Evolutionary conservation across 2,797 vertebrate species (phyloP).

Genomic region (Anguilla marmorata): DNA sequence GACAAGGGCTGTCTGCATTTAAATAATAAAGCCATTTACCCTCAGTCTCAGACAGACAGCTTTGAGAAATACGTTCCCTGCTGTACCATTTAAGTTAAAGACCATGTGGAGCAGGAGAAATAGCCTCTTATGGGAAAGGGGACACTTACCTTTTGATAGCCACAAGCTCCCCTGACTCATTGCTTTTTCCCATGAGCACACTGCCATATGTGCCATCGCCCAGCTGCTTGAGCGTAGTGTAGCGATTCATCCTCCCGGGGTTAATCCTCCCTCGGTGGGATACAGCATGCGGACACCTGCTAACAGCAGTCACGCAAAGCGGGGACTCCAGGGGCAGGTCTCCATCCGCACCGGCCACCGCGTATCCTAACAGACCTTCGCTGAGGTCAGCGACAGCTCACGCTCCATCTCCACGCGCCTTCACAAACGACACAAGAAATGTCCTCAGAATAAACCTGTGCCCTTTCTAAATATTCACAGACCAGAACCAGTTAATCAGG

Average conservation of each 20-base stretch:
- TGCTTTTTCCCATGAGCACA: constrained; percentile 88
- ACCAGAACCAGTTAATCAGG: neutral
- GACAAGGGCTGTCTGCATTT: neutral
- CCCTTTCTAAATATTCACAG: neutral
- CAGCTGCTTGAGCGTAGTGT: constrained; percentile 89
- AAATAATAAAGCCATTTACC: neutral
- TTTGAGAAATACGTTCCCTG: neutral
- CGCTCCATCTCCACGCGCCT: neutral
- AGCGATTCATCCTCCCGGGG: constrained; percentile 82
- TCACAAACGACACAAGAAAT: neutral
- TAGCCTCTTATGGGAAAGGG: no score
- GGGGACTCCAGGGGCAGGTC: neutral
- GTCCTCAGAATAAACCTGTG: neutral
- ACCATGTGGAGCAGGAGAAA: neutral
- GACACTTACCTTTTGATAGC: constrained; percentile 91
- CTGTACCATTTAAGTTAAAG: neutral
- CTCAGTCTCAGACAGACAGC: neutral
- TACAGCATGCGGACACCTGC: neutral
- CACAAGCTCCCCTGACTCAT: constrained; percentile 91
- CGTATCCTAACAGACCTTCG: neutral
- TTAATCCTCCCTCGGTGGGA: neutral
- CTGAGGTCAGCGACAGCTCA: neutral
- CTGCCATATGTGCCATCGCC: constrained; percentile 96
- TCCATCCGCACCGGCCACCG: neutral
- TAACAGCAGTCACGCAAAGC: neutral